Base-by-base conservation (phyloP, 2,888 invertebrate species). In the Automeris io region DNA sequence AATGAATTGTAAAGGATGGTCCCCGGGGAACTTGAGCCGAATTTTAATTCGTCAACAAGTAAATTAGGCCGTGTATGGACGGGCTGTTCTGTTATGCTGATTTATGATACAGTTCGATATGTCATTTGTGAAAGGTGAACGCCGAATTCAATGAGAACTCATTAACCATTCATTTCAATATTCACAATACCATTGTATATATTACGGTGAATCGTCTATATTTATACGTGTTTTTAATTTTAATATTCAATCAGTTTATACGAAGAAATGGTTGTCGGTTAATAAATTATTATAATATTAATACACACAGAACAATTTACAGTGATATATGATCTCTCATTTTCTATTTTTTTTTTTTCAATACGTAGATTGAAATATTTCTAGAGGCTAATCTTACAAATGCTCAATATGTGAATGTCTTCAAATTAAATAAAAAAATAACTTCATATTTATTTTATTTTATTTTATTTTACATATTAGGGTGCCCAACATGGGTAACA, bases 11-110 rank as follows among this genome's bases (percentile, higher is more conserved):
- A 47, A 46, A 42, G 52, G 49, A 57, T 56, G 64, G 56, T 70
- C 74, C 76, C 64, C 39, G 45, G 48, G 75, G 73, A 70, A 66
- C 78, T 61, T 54, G 71, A 36, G 40, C 69, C 75, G 80, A 80
- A 81, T 80, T 77, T 74, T 55, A 79, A 80, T 75, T 70, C 45
- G 53, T 51, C 49, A 52, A 57, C 57, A 52, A 62, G 58, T 59
- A 63, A 79, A 78, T 78, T 77, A 66, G 62, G 62, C 54, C 61
- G 47, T 54, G 47, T 60, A 54, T 54, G 57, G 52, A 39, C 43
- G 42, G 43, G 43, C 33, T 39, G 41, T 53, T 46, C 48, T 49
- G 45, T 47, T 36, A 33, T 37, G 9, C 44, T 59, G 56, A 69
- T 61, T 60, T 57, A 56, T 53, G 43, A 22, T 45, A 49, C 46